Evolutionary conservation across 2,113 vertebrate genomes (phyloP), one percentile per base, ranked within the genome.

Genomic region (Callopanchax toddi): DNA sequence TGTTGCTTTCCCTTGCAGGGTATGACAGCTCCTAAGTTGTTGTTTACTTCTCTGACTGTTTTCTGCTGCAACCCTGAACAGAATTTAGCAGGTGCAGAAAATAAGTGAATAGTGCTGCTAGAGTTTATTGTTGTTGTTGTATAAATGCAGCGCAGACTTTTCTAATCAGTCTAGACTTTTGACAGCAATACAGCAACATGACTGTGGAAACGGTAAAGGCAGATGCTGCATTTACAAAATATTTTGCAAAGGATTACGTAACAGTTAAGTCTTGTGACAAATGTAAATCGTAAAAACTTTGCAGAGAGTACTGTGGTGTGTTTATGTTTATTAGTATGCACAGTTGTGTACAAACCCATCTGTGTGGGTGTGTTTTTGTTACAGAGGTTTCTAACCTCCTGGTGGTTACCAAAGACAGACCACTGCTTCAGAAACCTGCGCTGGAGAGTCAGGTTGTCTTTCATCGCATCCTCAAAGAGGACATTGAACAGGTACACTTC

Each of bases 321-420:
- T 22, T 9, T 25, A 15, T 52, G 1, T 10, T 61, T 68, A 66
- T 1, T 5, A 18, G 15, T 5, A 2, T 58, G 17, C 18, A 37
- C 17, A 29, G 0, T 12, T 48, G 49, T 7, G 15, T 39, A 36
- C 9, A 20, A 22, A 57, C 18, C 12, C 1, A 42, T 13, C 42
- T 51, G 7, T 62, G 15, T 67, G 25, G 70, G 29, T 32, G 29
- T 9, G 79, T 39, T 48, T 71, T 20, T 64, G 12, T 81, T 89
- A 43, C 86, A 99, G 97, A 98, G 89, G 91, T 97, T 65, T 99
- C 97, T 42, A 99, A 99, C 79, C 81, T 99, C 59, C 90, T 99
- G 29, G 96, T 99, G 82, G 94, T 95, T 40, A 98, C 95, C n/a
- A 96, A 94, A 82, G 85, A 90, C 20, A 93, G 93, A 83, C 94